Base-by-base conservation (phyloP, 2,113 vertebrate genomes). In the Callocephalon fimbriatum region DNA sequence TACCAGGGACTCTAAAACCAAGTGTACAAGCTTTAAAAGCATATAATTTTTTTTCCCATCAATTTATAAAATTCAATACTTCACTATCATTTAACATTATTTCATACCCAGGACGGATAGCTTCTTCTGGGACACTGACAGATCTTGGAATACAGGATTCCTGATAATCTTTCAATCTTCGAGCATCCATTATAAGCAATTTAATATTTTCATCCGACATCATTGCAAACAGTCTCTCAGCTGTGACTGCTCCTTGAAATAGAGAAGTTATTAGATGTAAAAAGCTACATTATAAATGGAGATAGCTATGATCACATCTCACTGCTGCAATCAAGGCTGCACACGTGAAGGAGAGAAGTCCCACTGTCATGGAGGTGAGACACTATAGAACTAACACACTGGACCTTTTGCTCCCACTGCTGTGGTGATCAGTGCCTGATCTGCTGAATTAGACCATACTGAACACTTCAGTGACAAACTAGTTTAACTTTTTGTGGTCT, bases 131-230 rank as follows among this genome's bases (percentile, higher is more conserved):
- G 74, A 99, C 98, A 12, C 98, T 99, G 97, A 99, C 97, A 25
- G 99, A 98, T 85, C 98, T 96, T 86, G 97, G 97, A 95, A 99
- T 99, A 93, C 98, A 99, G 18, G 99, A 99, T 93, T 99, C 98
- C 86, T 98, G 98, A 94, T 99, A 99, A 98, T 99, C 99, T 42
- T 90, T 97, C 23, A 89, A 38, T 96, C 83, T 98, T 42, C 99
- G 98, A 37, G 99, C 98, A 90, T 99, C 99, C 99, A 99, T 99
- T 93, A 99, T 98, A 84, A 99, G 98, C 82, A 99, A 59, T 61
- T 98, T 98, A 48, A 98, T 98, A 12, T 90, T 98, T 96, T 98
- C 98, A 97, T 99, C 99, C 40, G 97, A 98, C 98, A 99, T 99
- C 99, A 99, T 99, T 70, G 98, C 95, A 90, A 99, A 99, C 47